These are phyloP conservation scores for Myotis pilosus DNA, from an alignment of 2,797 vertebrate species.

Conservation along the genomic window DNA sequence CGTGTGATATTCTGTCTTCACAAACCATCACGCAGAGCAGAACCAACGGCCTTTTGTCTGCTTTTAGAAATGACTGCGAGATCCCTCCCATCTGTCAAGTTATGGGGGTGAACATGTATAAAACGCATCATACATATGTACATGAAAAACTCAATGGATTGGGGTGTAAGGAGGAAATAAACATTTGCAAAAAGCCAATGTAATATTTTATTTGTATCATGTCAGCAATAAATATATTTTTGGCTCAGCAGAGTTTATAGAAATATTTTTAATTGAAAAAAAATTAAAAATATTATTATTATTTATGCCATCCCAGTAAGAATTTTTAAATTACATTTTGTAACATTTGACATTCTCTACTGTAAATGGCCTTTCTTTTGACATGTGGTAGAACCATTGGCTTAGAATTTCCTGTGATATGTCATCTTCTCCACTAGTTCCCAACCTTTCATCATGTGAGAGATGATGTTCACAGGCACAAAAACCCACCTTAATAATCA, in stretches of 20 bases:
- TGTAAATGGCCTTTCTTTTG: neutral
- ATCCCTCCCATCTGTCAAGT: conserved; percentile 88
- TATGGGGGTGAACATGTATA: conserved; percentile 83
- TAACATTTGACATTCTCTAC: neutral
- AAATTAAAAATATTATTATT: neutral
- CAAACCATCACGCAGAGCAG: conserved; percentile 84
- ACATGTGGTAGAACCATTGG: neutral
- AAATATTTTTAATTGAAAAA: conserved; percentile 11
- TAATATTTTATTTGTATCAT: neutral
- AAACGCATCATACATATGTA: conserved; percentile 79
- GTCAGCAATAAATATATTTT: neutral
- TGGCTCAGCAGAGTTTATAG: neutral
- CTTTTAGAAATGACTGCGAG: conserved; percentile 83
- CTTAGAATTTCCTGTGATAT: neutral
- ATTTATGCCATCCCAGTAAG: neutral
- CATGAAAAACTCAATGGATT: neutral
- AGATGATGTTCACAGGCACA: neutral
- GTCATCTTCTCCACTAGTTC: neutral
- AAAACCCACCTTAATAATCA: neutral
- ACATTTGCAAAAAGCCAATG: neutral
- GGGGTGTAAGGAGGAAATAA: neutral
- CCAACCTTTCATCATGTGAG: neutral
- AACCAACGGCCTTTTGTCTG: conserved; percentile 88
- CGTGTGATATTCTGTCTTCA: conserved; percentile 86
- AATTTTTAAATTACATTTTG: neutral